Evolutionary conservation across 2,797 vertebrate species (phyloP).

Genomic region (Sebastes kiyomatsui): DNA sequence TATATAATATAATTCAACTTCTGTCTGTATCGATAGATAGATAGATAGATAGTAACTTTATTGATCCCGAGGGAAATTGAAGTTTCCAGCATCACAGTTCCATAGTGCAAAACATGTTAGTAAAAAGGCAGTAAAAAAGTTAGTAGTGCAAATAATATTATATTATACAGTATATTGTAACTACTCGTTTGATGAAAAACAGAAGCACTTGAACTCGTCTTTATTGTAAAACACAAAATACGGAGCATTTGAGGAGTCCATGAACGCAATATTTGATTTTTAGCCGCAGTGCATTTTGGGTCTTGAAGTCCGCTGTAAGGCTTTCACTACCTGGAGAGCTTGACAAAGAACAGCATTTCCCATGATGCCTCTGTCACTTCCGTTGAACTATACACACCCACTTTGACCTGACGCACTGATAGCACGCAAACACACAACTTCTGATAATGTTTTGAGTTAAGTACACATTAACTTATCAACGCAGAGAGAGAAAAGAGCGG

Average conservation of each 20-base stretch:
- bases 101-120: too few species aligned
- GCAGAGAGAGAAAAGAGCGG: background rate
- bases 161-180: too few species aligned
- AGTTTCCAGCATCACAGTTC: too few species aligned
- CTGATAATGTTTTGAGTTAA: conserved; percentile 29
- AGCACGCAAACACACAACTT: conserved; percentile 59
- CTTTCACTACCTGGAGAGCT: rapidly evolving
- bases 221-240: rapidly evolving
- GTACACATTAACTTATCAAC: too few species aligned
- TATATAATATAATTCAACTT: background rate
- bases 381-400: conserved; percentile 14
- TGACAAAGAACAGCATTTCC: conserved; percentile 65
- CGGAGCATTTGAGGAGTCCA: rapidly evolving
- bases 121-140: too few species aligned
- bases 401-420: background rate
- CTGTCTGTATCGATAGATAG: background rate
- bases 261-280: conserved; percentile 4
- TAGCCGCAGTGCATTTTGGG: conserved; percentile 45
- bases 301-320: conserved; percentile 23
- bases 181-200: background rate
- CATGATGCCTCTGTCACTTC: conserved; percentile 19
- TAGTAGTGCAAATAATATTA: too few species aligned
- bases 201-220: background rate
- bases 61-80: too few species aligned
- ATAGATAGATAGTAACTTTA: too few species aligned